Evolutionary conservation across 2,888 invertebrate species (phyloP), one percentile per base, ranked within the genome.

Genomic region (Willowsia nigromaculata): DNA sequence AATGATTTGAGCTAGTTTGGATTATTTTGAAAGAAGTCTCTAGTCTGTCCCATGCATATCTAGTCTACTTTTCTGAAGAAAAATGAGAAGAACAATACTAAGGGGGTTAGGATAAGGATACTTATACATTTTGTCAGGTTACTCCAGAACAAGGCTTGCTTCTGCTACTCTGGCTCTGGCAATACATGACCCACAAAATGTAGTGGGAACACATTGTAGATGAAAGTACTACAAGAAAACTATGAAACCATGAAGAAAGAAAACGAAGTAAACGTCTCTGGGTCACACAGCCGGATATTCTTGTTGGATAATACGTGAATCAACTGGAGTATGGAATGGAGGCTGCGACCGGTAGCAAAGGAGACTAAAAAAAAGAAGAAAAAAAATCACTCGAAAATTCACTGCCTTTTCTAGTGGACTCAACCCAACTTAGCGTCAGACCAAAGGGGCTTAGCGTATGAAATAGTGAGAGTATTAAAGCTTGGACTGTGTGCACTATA

Each of bases 391-490:
- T 80, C 50, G 87, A 56, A 80, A 86, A 81, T 71, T 81, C 56
- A 43, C 56, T 78, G 43, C 53, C 50, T 80, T 68, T 47, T 43
- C 65, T 59, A 37, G 80, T 68, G 18, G 25, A 33, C 50, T 65
- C 53, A 53, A 18, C 76, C 15, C 27, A 50, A 78, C 56, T 81
- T 47, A 53, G 62, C 76, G 59, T 80, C 71, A 50, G 80, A 65
- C 47, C 30, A 37, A 65, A 81, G 68, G 62, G 81, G 87, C 87
- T 87, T 87, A 87, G 81, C 40, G 68, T 87, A 87, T 87, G 87
- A 87, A 87, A 87, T 87, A 81, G 80, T 87, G 81, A 30, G 81
- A 71, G 81, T 47, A 87, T 87, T 87, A 81, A 62, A 50, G 78
- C 25, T 81, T 30, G 56, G 65, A 82, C 27, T 25, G 40, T 37